Evolutionary conservation across 35 echinoderm and acorn worm species (phyloP).

Genomic region (Ophiothrix spiculata): DNA sequence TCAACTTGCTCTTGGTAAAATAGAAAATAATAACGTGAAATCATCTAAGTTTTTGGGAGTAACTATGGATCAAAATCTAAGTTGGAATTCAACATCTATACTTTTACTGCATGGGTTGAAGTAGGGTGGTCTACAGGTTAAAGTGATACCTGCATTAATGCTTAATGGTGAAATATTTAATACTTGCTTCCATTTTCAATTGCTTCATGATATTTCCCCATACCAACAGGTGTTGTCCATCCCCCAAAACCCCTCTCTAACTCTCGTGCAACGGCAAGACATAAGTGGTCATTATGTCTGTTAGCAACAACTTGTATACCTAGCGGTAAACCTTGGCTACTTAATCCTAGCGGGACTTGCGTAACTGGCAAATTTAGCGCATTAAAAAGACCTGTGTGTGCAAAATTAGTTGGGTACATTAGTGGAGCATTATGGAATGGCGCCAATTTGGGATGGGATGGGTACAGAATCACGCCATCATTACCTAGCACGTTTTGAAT

Average conservation of each 20-base stretch:
- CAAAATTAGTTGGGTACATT: constrained; percentile 73
- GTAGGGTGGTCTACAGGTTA: too few relatives aligned
- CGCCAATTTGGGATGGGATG: constrained; percentile 94
- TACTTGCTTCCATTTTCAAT: constrained; percentile 26
- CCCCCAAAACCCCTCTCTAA: constrained; percentile 89
- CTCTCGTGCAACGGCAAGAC: constrained; percentile 79
- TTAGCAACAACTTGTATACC: constrained; percentile 86
- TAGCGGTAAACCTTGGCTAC: constrained; percentile 67
- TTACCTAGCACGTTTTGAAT: constrained; percentile 65
- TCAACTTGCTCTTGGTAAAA: too few relatives aligned
- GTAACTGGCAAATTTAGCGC: constrained; percentile 77
- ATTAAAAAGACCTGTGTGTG: constrained; percentile 87
- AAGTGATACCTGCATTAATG: too few relatives aligned
- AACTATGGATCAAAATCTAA: too few relatives aligned
- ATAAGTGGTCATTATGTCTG: constrained; percentile 77
- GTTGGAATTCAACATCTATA: too few relatives aligned
- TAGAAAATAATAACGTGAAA: too few relatives aligned
- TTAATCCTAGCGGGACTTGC: constrained; percentile 89
- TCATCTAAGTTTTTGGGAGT: too few relatives aligned
- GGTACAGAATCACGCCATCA: constrained; percentile 83
- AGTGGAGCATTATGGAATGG: constrained; percentile 90
- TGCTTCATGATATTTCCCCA: constrained; percentile 19
- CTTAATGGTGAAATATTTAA: too few relatives aligned
- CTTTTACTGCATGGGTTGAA: too few relatives aligned
- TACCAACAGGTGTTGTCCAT: constrained; percentile 64